Evolutionary conservation across 2,888 invertebrate species (phyloP).

Genomic region (Melipona bicolor): DNA sequence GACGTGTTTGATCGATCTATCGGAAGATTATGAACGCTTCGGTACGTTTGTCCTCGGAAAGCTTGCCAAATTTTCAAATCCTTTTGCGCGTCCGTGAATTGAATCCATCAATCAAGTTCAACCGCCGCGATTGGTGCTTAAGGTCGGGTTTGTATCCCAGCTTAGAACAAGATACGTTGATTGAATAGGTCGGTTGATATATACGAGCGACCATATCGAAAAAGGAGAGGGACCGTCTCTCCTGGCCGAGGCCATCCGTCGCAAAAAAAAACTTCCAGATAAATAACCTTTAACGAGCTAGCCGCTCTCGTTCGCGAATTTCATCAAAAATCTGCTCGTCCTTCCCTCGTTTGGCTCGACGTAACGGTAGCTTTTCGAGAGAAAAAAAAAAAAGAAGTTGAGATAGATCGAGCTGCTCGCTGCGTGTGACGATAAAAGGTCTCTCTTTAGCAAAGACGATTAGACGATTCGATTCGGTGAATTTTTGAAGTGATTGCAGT

Average conservation of each 20-base stretch:
- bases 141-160: conserved; percentile 76
- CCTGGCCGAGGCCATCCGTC: conserved; percentile 16
- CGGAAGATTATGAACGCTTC: conserved; percentile 67
- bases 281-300: conserved; percentile 73
- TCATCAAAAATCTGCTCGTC: conserved; percentile 21
- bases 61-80: conserved; percentile 68
- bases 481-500: too few species aligned
- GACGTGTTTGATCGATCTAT: conserved; percentile 65
- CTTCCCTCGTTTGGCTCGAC: neutral
- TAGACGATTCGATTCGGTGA: too few species aligned
- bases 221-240: conserved; percentile 61
- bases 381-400: neutral
- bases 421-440: too few species aligned
- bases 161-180: conserved; percentile 80
- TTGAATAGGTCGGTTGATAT: conserved; percentile 78
- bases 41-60: conserved; percentile 55
- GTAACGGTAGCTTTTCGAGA: neutral
- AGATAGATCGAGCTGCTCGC: too few species aligned
- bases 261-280: conserved; percentile 59
- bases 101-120: conserved; percentile 78
- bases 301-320: conserved; percentile 3
- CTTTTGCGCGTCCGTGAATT: conserved; percentile 72
- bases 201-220: conserved; percentile 71
- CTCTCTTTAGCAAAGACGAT: too few species aligned
- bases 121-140: conserved; percentile 78